phyloP scores from a whole-genome alignment of 2,113 vertebrate genomes.

The Shinisaurus crocodilurus region DNA sequence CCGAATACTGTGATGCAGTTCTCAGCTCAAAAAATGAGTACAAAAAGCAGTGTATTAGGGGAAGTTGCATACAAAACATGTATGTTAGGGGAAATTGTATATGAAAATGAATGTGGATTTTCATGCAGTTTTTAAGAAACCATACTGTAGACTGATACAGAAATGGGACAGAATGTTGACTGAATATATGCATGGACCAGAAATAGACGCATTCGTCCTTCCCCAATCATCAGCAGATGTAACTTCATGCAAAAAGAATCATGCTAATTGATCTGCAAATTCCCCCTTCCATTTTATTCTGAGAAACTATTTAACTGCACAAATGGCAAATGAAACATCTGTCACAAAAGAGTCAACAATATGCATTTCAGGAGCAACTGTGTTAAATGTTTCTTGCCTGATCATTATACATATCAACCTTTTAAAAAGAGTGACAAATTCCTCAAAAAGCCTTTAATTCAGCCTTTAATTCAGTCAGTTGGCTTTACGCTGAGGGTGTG shows the following conservation, averaged over 20 bases:
- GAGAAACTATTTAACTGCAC: not conserved
- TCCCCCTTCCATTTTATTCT: not conserved
- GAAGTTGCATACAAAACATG: not conserved
- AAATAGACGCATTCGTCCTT: not conserved
- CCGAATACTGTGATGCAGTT: not conserved
- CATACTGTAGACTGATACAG: not conserved
- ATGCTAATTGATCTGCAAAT: not conserved
- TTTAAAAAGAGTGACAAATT: not conserved
- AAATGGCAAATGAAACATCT: slow-evolving; percentile 28
- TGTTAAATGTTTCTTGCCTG: slow-evolving; percentile 8
- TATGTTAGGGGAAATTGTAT: not conserved
- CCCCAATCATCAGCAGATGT: not conserved
- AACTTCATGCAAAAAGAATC: accelerated
- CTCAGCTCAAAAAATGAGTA: not conserved
- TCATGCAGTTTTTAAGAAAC: not conserved
- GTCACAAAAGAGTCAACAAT: not conserved
- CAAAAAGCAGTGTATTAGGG: not conserved
- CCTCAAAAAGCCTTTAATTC: not conserved
- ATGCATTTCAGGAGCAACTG: slow-evolving; percentile 26
- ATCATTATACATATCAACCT: slow-evolving; percentile 25
- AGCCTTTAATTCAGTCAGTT: too few species aligned
- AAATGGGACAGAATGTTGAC: not conserved
- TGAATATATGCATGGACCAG: not conserved
- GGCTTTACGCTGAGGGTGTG: not conserved
- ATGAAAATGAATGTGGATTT: not conserved